Evolutionary conservation across 1,140 invertebrate genomes (phyloP), one percentile per base, ranked within the genome.

Genomic region (Penaeus japonicus): DNA sequence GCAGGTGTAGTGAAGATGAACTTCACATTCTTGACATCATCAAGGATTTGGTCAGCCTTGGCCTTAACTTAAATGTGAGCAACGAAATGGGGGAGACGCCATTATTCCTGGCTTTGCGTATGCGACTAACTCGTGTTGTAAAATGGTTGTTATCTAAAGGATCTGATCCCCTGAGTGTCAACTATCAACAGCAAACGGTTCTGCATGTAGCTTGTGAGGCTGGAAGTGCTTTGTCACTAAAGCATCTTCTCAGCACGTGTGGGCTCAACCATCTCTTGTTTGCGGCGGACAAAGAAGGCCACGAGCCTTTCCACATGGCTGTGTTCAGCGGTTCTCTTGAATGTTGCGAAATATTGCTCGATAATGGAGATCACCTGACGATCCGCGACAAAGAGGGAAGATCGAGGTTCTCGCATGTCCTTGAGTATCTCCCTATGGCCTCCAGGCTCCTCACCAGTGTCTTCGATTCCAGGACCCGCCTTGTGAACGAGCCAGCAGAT

Each of bases 291-390:
- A 32, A 15, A 24, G 57, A 83, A 39, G 87, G 80, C 2, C 53
- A 89, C 22, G 59, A 57, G 24, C 87, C 87, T 55, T 89, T 89
- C 35, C 82, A 82, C 47, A 55, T 83, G 22, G 87, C 87, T 17
- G 75, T 83, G 20, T 59, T 53, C n/a, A 89, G 87, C 22, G 81
- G 73, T 18, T 89, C 87, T 22, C n/a, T 89, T 17, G 78, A 89
- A 27, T 89, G 87, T 27, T 83, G 81, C 27, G 75, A 89, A 77
- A 84, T 89, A 62, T 53, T 89, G 12, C 57, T 89, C 47, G 35
- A 35, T 4, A 89, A 89, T 39, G 87, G 87, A 12, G 87, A 89
- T 62, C 87, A 89, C 62, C 77, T 89, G 18, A 84, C 87, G 32
- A 83, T 32, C 30, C 24, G n/a, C 2, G 70, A 89, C 35, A 27